These are phyloP conservation scores for Melanotaenia pygmaea DNA, from an alignment of 2,797 vertebrate genomes.

Conservation along the genomic window DNA sequence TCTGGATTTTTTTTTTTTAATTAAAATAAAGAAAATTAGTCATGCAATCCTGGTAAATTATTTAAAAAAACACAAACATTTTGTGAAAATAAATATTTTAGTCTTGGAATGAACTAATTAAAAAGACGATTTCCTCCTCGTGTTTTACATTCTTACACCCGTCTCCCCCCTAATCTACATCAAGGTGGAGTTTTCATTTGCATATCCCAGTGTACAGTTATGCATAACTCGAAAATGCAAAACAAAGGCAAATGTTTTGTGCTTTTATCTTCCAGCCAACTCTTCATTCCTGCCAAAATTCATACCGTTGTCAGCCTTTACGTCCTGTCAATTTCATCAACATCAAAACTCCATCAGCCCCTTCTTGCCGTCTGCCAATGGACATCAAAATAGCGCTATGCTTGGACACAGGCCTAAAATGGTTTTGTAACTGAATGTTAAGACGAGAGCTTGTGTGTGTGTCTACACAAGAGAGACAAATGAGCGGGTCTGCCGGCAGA, in stretches of 20 bases:
- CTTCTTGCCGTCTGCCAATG: constrained; percentile 8
- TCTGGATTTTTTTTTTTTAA: neutral
- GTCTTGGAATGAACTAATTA: constrained; percentile 6
- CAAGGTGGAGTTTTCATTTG: constrained; percentile 44
- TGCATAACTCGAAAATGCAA: constrained; percentile 41
- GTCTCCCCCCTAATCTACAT: constrained; percentile 1
- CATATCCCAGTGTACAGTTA: constrained; percentile 16
- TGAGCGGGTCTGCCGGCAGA: constrained; percentile 50
- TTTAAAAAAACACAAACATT: neutral
- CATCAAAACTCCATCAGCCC: constrained; percentile 36
- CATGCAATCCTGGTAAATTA: neutral
- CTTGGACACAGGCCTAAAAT: constrained; percentile 54
- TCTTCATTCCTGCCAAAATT: constrained; percentile 1
- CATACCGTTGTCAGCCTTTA: constrained; percentile 17
- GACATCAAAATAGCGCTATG: constrained; percentile 20
- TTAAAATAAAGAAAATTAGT: neutral
- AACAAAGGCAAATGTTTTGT: constrained; percentile 31
- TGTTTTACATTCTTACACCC: constrained; percentile 23
- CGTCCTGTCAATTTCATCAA: constrained; percentile 32
- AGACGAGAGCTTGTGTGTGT: constrained; percentile 16
- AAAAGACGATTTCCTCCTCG: neutral
- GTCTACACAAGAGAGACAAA: constrained; percentile 64
- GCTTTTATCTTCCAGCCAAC: constrained; percentile 17
- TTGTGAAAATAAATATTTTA: neutral
- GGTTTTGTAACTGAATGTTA: constrained; percentile 53